These are phyloP conservation scores for Aplidium turbinatum DNA, from an alignment of 23 tunicate genomes.

Conservation along the genomic window DNA sequence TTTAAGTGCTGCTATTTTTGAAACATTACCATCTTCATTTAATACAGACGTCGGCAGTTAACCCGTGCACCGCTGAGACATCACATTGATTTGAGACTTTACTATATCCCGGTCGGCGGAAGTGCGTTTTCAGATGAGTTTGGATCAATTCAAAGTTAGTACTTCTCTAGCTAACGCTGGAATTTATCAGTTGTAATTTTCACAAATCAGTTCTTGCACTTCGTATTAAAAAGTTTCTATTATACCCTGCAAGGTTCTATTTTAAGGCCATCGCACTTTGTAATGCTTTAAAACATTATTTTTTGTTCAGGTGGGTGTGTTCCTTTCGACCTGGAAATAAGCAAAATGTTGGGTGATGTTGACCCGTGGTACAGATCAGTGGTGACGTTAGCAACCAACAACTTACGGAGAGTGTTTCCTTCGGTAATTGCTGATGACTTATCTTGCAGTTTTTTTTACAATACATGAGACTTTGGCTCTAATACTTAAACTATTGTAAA, in stretches of 20 bases:
- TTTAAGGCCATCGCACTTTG: no score
- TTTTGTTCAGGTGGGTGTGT: background rate
- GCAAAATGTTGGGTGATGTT: constrained; percentile 57
- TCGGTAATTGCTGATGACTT: no score
- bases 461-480: no score
- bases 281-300: background rate
- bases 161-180: background rate
- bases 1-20: no score
- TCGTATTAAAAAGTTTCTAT: no score
- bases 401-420: constrained; percentile 60
- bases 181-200: no score
- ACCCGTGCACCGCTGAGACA: constrained; percentile 80
- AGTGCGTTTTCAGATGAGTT: constrained; percentile 39
- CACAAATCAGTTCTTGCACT: background rate
- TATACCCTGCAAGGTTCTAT: no score
- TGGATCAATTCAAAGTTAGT: background rate
- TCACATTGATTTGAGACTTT: constrained; percentile 74
- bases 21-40: background rate
- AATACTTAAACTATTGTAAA: no score
- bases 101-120: constrained; percentile 82
- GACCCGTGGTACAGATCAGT: constrained; percentile 83
- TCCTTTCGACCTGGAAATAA: constrained; percentile 68
- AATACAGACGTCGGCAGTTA: constrained; percentile 49
- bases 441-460: no score
- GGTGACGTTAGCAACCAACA: constrained; percentile 59